These are phyloP conservation scores for Oplegnathus fasciatus DNA, from an alignment of 2,113 vertebrate genomes.

Conservation along the genomic window DNA sequence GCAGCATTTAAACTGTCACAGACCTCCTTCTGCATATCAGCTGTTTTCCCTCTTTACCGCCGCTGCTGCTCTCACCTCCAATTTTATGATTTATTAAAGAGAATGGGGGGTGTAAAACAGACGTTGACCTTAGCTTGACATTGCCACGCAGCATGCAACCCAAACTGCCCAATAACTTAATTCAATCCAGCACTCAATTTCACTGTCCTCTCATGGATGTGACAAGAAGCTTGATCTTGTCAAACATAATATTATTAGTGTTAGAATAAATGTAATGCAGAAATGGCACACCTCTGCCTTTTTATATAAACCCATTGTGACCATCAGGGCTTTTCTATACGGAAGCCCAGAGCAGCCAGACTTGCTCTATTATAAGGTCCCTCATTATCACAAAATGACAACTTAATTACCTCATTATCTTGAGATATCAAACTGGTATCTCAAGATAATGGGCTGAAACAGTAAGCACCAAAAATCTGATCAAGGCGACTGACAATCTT, in stretches of 20 bases:
- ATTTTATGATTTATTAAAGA: conserved; percentile 53
- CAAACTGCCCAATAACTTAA: conserved; percentile 46
- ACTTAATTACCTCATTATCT: background rate
- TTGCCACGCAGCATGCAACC: conserved; percentile 19
- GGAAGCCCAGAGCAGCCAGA: background rate
- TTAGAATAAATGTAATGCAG: conserved; percentile 25
- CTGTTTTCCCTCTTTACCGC: background rate
- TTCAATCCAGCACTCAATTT: conserved; percentile 37
- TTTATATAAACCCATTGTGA: background rate
- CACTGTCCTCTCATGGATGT: background rate
- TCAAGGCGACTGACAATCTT: no score
- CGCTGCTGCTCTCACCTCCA: background rate
- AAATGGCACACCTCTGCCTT: background rate
- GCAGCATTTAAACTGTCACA: conserved; percentile 27
- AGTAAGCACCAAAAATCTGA: background rate
- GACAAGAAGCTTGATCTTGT: conserved; percentile 21
- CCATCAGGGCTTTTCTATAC: background rate
- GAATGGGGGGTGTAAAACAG: conserved; percentile 30
- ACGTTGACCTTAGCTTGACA: conserved; percentile 53
- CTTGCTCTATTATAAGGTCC: background rate
- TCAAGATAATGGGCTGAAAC: background rate
- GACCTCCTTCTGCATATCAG: conserved; percentile 25
- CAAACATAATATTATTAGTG: conserved; percentile 15
- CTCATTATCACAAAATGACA: background rate
- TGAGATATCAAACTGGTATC: background rate